phyloP scores from a whole-genome alignment of 2,113 vertebrate genomes.

The Otocyon megalotis region DNA sequence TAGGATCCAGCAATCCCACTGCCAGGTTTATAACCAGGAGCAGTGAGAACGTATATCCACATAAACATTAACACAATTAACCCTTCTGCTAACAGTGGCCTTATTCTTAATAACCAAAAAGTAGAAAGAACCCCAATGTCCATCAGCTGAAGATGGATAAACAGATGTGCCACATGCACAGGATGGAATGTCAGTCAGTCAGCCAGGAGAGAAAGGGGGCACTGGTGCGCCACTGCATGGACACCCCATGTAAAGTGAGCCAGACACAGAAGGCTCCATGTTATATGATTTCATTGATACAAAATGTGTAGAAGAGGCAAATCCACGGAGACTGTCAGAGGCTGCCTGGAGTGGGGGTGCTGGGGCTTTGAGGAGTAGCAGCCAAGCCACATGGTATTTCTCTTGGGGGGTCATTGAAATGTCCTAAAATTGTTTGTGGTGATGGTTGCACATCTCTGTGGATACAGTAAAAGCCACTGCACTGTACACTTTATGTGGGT shows the following conservation, averaged over 20 bases:
- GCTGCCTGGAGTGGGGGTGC: too few relatives aligned
- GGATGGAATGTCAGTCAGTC: too few relatives aligned
- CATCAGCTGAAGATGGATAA: background rate
- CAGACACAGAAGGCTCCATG: background rate
- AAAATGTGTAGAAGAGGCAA: background rate
- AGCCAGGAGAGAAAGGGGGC: background rate
- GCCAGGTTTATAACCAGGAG: background rate
- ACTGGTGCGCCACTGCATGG: background rate
- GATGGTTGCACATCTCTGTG: background rate
- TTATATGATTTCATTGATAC: too few relatives aligned
- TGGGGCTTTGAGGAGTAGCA: background rate
- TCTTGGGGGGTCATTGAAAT: background rate
- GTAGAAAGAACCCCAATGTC: background rate
- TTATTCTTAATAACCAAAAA: background rate
- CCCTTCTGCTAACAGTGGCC: background rate
- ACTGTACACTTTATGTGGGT: background rate
- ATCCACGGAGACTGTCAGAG: background rate
- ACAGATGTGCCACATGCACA: background rate
- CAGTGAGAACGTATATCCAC: too few relatives aligned
- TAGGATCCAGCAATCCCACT: accelerated
- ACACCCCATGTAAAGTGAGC: background rate
- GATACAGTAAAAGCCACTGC: background rate
- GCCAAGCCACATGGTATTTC: background rate
- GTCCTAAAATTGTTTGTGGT: background rate
- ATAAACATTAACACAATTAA: background rate